Evolutionary conservation across 2,888 invertebrate species (phyloP).

Genomic region (Parasteatoda lunata): DNA sequence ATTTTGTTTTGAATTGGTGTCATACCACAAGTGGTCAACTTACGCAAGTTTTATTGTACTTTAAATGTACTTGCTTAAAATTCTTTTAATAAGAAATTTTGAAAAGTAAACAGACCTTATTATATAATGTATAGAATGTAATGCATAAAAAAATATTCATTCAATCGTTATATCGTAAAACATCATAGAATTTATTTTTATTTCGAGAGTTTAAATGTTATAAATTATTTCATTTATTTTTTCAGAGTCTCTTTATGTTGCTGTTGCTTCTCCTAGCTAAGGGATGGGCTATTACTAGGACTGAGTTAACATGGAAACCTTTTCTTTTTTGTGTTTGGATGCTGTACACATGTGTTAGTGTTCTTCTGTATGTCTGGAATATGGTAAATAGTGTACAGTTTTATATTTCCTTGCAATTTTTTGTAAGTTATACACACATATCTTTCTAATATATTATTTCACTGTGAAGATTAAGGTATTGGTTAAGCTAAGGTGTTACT

Average conservation of each 20-base stretch:
- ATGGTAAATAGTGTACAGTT: conserved; percentile 81
- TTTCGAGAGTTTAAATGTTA: not conserved
- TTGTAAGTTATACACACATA: too few relatives aligned
- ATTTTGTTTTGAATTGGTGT: too few relatives aligned
- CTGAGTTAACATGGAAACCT: conserved; percentile 90
- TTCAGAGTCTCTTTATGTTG: conserved; percentile 93
- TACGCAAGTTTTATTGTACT: too few relatives aligned
- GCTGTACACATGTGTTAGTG: conserved; percentile 91
- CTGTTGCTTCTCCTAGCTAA: conserved; percentile 92
- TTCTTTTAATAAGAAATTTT: too few relatives aligned
- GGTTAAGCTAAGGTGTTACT: too few relatives aligned
- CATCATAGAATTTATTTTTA: not conserved
- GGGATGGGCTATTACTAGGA: conserved; percentile 95
- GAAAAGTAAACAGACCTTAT: too few relatives aligned
- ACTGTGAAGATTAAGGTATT: too few relatives aligned
- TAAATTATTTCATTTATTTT: conserved; percentile 70
- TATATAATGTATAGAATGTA: not conserved
- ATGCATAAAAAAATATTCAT: not conserved
- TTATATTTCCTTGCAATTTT: not conserved
- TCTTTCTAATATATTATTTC: too few relatives aligned
- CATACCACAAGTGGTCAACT: too few relatives aligned
- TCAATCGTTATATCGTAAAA: not conserved
- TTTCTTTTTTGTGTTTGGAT: conserved; percentile 91
- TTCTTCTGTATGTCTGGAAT: conserved; percentile 95
- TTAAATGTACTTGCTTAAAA: too few relatives aligned